A percentile compares a stretch with the other conserved stretches of the same genome.
These are phyloP conservation scores for Hydriomena furcata DNA, from an alignment of 2,888 invertebrate species.

Conservation along the genomic window DNA sequence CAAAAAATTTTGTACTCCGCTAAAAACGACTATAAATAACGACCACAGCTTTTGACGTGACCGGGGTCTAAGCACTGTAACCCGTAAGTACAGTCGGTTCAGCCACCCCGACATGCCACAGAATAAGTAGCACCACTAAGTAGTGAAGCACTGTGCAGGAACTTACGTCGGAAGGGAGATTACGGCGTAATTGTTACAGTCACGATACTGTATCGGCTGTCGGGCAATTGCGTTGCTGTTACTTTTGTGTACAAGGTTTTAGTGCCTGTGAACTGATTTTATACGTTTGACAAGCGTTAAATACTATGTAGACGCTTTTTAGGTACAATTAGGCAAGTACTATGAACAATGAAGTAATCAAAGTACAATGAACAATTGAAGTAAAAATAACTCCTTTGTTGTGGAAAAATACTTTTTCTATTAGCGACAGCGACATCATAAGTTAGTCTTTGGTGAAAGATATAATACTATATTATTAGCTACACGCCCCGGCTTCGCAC, in stretches of 20 bases:
- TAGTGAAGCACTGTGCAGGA: slow-evolving; percentile 30
- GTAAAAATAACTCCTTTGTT: too few species aligned
- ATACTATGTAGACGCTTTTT: too few species aligned
- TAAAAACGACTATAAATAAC: too few species aligned
- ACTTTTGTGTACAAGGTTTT: slow-evolving; percentile 17
- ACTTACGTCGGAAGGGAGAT: slow-evolving; percentile 34
- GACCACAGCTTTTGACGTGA: not conserved
- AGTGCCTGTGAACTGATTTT: slow-evolving; percentile 4
- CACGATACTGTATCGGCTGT: slow-evolving; percentile 28
- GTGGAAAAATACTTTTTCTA: too few species aligned
- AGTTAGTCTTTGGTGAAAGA: too few species aligned
- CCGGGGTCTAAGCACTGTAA: slow-evolving; percentile 1
- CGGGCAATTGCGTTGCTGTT: slow-evolving; percentile 18
- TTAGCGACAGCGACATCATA: too few species aligned
- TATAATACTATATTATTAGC: too few species aligned
- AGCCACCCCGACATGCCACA: slow-evolving; percentile 43
- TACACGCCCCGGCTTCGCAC: too few species aligned
- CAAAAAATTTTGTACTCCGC: too few species aligned
- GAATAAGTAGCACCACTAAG: slow-evolving; percentile 17
- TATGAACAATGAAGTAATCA: too few species aligned
- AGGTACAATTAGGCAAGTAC: too few species aligned
- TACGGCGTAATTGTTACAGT: slow-evolving; percentile 31
- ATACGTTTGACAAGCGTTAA: not conserved
- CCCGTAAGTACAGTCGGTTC: slow-evolving; percentile 34
- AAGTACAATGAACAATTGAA: too few species aligned